Evolutionary conservation across 2,888 invertebrate genomes (phyloP), one percentile per base, ranked within the genome.

Genomic region (Caradrina clavipalpis): DNA sequence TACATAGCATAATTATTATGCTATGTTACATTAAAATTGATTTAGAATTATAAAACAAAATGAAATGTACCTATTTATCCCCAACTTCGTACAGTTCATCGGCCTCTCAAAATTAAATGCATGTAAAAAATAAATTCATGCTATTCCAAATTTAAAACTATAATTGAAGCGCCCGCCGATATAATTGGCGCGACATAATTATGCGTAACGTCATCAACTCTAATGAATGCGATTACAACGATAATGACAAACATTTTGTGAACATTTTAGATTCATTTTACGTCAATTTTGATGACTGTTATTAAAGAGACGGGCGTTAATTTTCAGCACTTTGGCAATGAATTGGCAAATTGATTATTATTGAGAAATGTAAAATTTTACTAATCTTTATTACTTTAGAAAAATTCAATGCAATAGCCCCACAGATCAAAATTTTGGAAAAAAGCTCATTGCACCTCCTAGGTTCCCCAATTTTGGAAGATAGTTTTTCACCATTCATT

Each of bases 161-260:
- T 56, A 66, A 77, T 73, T 62, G 51, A 56, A 59, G 19, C 53
- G 22, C 63, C 54, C 19, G 31, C 50, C 10, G 45, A 21, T 53
- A 54, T 82, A 68, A 80, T 82, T 65, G 55, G 42, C n/a, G 47
- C 19, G 26, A 45, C 39, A 59, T 62, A 69, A 79, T 74, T 59
- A 55, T n/a, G 49, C 57, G 22, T 61, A 42, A 73, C 55, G 35
- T 78, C 42, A 70, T 50, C 35, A 60, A 45, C 47, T 56, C 42
- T 56, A 80, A 53, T 75, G 6, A 69, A 80, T 50, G 11, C 51
- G 35, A 75, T 75, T 62, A 80, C 21, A 62, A 57, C 21, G 60
- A 22, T 64, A 76, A 70, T 54, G 31, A n/a, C 54, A 56, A 75
- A 79, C n/a, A 57, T 50, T 73, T 66, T 58, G 49, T 50, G 49